phyloP scores from a whole-genome alignment of 2,113 vertebrate species.

The Cranoglanis bouderius region DNA sequence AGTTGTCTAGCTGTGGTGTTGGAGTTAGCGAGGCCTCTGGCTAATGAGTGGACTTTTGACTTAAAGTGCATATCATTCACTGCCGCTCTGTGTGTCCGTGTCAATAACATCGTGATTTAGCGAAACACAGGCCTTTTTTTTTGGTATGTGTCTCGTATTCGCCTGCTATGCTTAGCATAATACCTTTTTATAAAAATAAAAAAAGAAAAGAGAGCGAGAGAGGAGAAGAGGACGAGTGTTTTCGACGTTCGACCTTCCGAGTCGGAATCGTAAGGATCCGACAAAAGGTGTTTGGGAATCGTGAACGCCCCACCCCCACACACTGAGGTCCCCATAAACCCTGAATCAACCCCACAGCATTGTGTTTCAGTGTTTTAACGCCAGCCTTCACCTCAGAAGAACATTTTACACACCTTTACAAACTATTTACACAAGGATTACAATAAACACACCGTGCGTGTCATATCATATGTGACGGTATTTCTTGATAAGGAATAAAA shows the following conservation, averaged over 20 bases:
- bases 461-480: too few relatives aligned
- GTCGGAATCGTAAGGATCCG: background rate
- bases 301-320: slow-evolving; percentile 1
- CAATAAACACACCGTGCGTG: background rate
- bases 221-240: background rate
- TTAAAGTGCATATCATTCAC: slow-evolving; percentile 1
- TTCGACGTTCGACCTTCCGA: background rate
- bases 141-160: background rate
- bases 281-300: background rate
- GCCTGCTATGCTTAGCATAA: background rate
- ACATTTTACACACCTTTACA: background rate
- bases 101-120: background rate
- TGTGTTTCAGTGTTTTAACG: background rate
- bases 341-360: background rate
- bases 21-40: background rate
- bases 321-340: slow-evolving; percentile 3
- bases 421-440: background rate
- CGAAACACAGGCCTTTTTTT: background rate
- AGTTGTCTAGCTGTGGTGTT: background rate
- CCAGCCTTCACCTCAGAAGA: background rate
- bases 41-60: slow-evolving; percentile 40
- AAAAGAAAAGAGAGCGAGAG: too few relatives aligned
- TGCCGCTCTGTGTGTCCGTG: background rate
- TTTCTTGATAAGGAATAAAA: background rate
- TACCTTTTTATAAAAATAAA: background rate